These are phyloP conservation scores for Panulirus ornatus DNA, from an alignment of 1,140 invertebrate species.

Conservation along the genomic window DNA sequence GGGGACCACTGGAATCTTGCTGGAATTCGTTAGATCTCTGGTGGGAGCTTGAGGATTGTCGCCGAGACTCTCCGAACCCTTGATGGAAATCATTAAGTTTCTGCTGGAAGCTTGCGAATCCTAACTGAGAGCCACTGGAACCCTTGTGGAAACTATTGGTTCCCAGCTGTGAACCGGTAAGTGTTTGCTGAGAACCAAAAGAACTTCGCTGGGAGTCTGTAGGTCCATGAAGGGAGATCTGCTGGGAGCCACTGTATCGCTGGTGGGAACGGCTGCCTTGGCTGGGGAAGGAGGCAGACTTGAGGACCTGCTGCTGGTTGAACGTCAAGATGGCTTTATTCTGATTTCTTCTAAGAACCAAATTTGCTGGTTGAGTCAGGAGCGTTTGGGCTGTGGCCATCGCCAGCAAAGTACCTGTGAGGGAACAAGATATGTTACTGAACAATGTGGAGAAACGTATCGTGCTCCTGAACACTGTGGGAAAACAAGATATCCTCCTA, in stretches of 20 bases:
- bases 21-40: neutral
- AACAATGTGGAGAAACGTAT: no score
- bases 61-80: neutral
- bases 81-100: no score
- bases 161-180: no score
- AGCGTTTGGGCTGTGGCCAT: neutral
- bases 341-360: neutral
- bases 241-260: no score
- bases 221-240: no score
- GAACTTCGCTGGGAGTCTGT: neutral
- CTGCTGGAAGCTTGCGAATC: neutral
- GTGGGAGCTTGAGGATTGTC: neutral
- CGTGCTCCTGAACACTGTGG: no score
- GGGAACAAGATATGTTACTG: no score
- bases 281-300: neutral
- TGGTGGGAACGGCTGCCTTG: no score
- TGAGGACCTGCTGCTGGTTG: neutral
- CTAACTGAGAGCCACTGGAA: neutral
- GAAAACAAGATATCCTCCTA: no score
- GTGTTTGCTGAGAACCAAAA: neutral
- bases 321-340: neutral
- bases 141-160: neutral
- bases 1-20: neutral
- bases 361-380: neutral
- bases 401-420: neutral